These are phyloP conservation scores for Hephaestus fuliginosus DNA, from an alignment of 2,797 vertebrate genomes.

Conservation along the genomic window DNA sequence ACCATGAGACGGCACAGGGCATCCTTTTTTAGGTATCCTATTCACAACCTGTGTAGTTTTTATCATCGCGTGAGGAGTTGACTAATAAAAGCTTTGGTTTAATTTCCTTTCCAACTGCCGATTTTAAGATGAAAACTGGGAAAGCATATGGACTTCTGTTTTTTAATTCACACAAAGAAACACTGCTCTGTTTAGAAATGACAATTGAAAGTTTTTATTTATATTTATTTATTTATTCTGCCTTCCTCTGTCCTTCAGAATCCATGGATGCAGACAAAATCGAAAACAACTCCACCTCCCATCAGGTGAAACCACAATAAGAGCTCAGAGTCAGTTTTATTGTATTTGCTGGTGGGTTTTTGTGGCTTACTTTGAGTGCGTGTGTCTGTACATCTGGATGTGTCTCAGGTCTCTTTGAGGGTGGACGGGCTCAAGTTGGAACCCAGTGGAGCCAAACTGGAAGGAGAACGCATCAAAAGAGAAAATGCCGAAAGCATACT, in stretches of 20 bases:
- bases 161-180: too few species aligned
- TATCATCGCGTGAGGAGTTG: too few species aligned
- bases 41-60: too few species aligned
- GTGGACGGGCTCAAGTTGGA: slow-evolving; percentile 75
- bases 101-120: too few species aligned
- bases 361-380: slow-evolving; percentile 11
- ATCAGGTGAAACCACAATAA: slow-evolving; percentile 83
- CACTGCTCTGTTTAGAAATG: too few species aligned
- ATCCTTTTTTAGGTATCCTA: too few species aligned
- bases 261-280: slow-evolving; percentile 87
- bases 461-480: slow-evolving; percentile 78
- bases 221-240: background rate
- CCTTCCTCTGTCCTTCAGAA: slow-evolving; percentile 59
- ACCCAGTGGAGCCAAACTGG: slow-evolving; percentile 53
- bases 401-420: slow-evolving; percentile 64
- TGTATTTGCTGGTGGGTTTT: background rate
- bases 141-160: too few species aligned
- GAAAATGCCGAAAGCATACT: slow-evolving; percentile 78
- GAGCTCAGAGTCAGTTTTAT: background rate
- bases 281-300: slow-evolving; percentile 84
- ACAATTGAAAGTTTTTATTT: too few species aligned
- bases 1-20: too few species aligned
- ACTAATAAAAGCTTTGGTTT: too few species aligned
- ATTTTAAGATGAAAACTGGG: too few species aligned
- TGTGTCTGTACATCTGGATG: slow-evolving; percentile 1